phyloP scores from a whole-genome alignment of 2,113 vertebrate species.

The Panthera tigris region DNA sequence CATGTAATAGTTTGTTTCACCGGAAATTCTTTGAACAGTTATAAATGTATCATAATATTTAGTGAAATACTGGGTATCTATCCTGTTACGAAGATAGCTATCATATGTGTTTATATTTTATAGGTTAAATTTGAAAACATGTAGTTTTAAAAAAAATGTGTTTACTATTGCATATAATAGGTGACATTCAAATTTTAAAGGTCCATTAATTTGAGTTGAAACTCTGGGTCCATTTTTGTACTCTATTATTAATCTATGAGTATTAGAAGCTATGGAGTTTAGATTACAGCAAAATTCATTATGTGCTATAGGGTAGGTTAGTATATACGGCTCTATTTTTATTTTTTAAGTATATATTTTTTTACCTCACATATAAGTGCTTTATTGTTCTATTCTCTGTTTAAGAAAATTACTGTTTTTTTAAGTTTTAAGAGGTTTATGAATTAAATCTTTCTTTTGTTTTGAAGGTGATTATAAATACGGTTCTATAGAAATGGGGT shows the following conservation, averaged over 20 bases:
- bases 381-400: slow-evolving; percentile 11
- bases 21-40: background rate
- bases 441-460: slow-evolving; percentile 27
- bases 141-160: background rate
- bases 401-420: background rate
- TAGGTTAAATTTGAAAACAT: slow-evolving; percentile 10
- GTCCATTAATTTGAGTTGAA: slow-evolving; percentile 28
- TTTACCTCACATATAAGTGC: background rate
- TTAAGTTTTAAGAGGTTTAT: slow-evolving; percentile 16
- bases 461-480: slow-evolving; percentile 37
- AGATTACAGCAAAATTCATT: background rate
- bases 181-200: slow-evolving; percentile 27
- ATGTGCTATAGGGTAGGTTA: background rate
- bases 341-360: slow-evolving; percentile 20
- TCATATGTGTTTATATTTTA: slow-evolving; percentile 30
- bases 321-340: slow-evolving; percentile 8
- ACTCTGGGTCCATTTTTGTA: slow-evolving; percentile 3
- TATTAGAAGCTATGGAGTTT: slow-evolving; percentile 26
- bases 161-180: background rate
- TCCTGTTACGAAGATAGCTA: background rate
- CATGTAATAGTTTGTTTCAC: background rate
- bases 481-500: background rate
- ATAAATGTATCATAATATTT: background rate
- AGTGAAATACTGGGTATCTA: background rate
- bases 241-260: background rate